Percentiles rank a stretch among this genome's conserved stretches.
Evolutionary conservation across 2,797 vertebrate genomes (phyloP).

Genomic region (Cryptoblepharus egeriae): DNA sequence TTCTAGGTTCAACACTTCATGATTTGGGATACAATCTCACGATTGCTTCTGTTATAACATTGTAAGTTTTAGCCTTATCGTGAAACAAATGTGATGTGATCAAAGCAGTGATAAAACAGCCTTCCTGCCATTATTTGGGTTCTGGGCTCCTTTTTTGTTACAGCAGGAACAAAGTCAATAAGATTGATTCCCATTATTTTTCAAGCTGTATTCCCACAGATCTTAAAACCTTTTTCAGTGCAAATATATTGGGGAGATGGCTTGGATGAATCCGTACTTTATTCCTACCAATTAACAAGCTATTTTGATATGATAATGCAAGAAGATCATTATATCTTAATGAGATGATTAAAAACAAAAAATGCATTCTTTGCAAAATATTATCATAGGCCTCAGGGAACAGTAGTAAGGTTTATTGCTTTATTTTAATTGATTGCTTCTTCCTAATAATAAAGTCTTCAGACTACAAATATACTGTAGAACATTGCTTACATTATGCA

Average conservation of each 20-base stretch:
- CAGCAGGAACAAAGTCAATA: not conserved
- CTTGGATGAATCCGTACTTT: conserved; percentile 60
- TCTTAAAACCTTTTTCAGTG: not conserved
- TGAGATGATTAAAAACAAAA: conserved; percentile 73
- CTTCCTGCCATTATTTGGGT: not conserved
- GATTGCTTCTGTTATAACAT: not conserved
- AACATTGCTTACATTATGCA: conserved; percentile 38
- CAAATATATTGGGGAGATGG: not conserved
- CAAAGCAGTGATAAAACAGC: not conserved
- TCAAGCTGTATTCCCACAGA: not conserved
- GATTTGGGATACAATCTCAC: not conserved
- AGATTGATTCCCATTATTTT: conserved; percentile 1
- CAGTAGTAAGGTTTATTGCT: conserved; percentile 42
- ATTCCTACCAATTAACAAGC: conserved; percentile 68
- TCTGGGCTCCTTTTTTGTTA: not conserved
- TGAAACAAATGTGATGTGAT: not conserved
- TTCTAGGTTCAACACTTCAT: not conserved
- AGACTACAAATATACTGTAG: conserved; percentile 40
- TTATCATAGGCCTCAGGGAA: conserved; percentile 51
- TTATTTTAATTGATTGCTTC: conserved; percentile 46
- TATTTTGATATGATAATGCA: conserved; percentile 64
- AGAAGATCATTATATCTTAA: conserved; percentile 72
- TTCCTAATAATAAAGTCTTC: conserved; percentile 51
- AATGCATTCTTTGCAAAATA: conserved; percentile 69
- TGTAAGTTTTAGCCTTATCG: not conserved